Conservation (phyloP, 2,888 invertebrate genomes). For the Maniola hyperantus region DNA sequence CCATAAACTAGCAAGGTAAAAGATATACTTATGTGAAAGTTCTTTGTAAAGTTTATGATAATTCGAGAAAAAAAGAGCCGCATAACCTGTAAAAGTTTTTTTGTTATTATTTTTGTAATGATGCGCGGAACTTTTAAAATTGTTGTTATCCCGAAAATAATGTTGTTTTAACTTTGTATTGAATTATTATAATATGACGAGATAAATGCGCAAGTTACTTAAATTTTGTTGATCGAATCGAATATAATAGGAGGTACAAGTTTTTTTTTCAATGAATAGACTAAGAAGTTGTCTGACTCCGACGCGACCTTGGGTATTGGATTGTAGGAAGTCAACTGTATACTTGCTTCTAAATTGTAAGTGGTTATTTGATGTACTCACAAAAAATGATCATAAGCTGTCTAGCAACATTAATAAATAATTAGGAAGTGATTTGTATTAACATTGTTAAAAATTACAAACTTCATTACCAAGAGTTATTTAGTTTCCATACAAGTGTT, state of each 20-base stretch:
- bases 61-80: conserved; percentile 42
- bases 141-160: conserved; percentile 34
- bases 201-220: conserved; percentile 17
- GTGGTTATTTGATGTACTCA: conserved; percentile 80
- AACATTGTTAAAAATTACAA: conserved; percentile 21
- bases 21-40: neutral
- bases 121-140: conserved; percentile 76
- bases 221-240: conserved; percentile 47
- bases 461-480: conserved; percentile 8
- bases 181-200: neutral
- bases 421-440: conserved; percentile 43
- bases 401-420: conserved; percentile 49
- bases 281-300: conserved; percentile 77
- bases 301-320: conserved; percentile 79
- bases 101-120: conserved; percentile 56
- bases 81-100: conserved; percentile 63
- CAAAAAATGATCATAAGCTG: conserved; percentile 74
- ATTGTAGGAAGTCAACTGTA: conserved; percentile 82
- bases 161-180: conserved; percentile 5
- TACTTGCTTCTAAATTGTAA: conserved; percentile 81
- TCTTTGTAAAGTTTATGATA: conserved; percentile 9
- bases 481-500: conserved; percentile 3
- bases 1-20: conserved; percentile 9
- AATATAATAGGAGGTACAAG: conserved; percentile 51
- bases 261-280: conserved; percentile 76